phyloP scores from a whole-genome alignment of 1,140 invertebrate species.

The Caenorhabditis inopinata region DNA sequence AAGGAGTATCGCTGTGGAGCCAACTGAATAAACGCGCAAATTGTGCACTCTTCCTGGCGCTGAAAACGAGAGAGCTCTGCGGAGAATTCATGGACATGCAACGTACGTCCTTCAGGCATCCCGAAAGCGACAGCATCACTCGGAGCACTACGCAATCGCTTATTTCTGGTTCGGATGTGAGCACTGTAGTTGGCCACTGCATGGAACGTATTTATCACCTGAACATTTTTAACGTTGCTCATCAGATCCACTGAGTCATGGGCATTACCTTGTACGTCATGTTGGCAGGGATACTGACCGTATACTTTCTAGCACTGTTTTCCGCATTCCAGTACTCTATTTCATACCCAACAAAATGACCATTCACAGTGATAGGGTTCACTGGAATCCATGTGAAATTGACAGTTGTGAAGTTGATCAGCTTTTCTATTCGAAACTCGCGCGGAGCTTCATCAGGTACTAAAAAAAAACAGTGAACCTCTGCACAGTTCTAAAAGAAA shows the following conservation, averaged over 20 bases:
- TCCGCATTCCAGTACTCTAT: conserved; percentile 56
- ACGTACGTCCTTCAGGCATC: conserved; percentile 64
- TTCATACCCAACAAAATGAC: conserved; percentile 61
- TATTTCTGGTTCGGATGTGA: conserved; percentile 55
- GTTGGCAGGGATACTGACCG: neutral
- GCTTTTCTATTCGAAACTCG: conserved; percentile 47
- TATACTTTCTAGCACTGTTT: conserved; percentile 42
- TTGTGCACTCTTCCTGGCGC: conserved; percentile 61
- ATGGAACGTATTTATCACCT: conserved; percentile 9
- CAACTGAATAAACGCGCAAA: conserved; percentile 60
- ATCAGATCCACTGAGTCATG: too few relatives aligned
- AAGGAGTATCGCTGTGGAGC: conserved; percentile 56
- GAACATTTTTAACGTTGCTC: too few relatives aligned
- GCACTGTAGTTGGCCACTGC: conserved; percentile 55
- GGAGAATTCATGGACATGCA: neutral
- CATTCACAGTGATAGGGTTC: conserved; percentile 46
- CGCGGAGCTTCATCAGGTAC: conserved; percentile 52
- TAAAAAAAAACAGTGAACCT: conserved; percentile 40
- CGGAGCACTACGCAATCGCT: conserved; percentile 51
- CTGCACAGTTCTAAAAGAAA: neutral
- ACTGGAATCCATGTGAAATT: conserved; percentile 56
- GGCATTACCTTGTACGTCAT: conserved; percentile 5
- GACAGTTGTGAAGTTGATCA: conserved; percentile 56
- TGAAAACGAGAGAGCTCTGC: conserved; percentile 30
- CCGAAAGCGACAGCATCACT: conserved; percentile 53